Base-by-base conservation (phyloP, 1,140 invertebrate species). In the Cydia strobilella region DNA sequence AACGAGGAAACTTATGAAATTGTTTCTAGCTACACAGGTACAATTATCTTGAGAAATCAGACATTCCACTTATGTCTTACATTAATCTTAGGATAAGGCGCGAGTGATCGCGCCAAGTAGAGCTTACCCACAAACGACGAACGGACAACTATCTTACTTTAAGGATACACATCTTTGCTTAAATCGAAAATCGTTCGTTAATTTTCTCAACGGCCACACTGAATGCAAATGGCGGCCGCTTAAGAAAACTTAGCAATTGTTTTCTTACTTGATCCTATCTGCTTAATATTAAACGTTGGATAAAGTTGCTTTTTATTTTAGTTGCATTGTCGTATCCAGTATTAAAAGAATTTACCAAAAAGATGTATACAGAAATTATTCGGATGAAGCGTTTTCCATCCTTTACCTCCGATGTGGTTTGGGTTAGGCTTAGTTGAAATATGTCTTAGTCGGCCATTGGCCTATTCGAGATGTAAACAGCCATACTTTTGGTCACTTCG, bases 1-100 rank as follows among this genome's bases (percentile, higher is more conserved):
- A 82, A 84, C 62, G 76, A 63, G 76, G 42, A 79, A 80, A 79
- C 78, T 80, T 83, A 84, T 80, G 88, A 90, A 92, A 92, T 92
- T 92, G 83, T 86, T 82, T 86, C 90, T 92, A 92, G 86, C 90
- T 92, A 92, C 86, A 90, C 90, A 92, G 89, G 89, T 91, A 92
- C 90, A 87, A 85, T 86, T 85, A 89, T 85, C 76, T 85, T 83
- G 65, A 81, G 81, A 89, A 89, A 87, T 80, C 80, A 84, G 85
- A 89, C 86, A 86, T 84, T 86, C 72, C 90, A 90, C 87, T 92
- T 91, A 90, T 83, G 86, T 87, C 86, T 91, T 90, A 90, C 66
- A 80, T 83, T 69, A 69, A 35, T 69, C 27, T 69, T 35, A 39
- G 65, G 65, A 35, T 35, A 35, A 31, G 45, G 20, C 42, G 48